These are phyloP conservation scores for Bombus waltoni DNA, from an alignment of 1,140 invertebrate genomes.

Conservation along the genomic window DNA sequence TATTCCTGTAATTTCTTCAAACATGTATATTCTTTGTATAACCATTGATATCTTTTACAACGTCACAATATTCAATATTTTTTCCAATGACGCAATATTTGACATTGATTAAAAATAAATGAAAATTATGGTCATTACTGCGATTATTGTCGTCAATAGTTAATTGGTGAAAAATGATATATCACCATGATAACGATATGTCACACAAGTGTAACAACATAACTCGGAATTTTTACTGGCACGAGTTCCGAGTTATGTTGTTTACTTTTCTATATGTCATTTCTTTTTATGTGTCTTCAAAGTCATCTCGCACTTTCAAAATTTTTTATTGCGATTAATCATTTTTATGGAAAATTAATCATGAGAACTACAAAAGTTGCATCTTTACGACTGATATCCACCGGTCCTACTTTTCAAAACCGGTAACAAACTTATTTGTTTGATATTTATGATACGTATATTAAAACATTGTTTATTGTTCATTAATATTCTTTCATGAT, in stretches of 20 bases:
- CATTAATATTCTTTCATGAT: no score
- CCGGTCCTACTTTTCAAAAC: neutral
- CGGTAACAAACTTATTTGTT: conserved; percentile 21
- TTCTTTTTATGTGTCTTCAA: neutral
- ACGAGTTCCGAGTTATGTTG: no score
- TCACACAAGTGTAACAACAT: no score
- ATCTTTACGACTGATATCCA: neutral
- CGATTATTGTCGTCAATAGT: neutral
- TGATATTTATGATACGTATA: neutral
- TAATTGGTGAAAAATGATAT: no score
- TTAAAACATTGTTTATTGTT: neutral
- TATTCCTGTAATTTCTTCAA: neutral
- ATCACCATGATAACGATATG: no score
- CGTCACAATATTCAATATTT: no score
- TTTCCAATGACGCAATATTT: no score
- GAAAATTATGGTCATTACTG: neutral
- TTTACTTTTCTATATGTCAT: neutral
- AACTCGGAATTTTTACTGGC: no score
- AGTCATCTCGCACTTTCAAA: neutral
- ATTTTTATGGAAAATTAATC: neutral
- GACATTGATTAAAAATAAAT: neutral
- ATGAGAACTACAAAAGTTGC: conserved; percentile 5
- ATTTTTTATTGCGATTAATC: neutral
- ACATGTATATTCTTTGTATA: neutral
- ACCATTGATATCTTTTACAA: no score